Evolutionary conservation across 2,113 vertebrate species (phyloP).

Genomic region (Megaceryle maxima): DNA sequence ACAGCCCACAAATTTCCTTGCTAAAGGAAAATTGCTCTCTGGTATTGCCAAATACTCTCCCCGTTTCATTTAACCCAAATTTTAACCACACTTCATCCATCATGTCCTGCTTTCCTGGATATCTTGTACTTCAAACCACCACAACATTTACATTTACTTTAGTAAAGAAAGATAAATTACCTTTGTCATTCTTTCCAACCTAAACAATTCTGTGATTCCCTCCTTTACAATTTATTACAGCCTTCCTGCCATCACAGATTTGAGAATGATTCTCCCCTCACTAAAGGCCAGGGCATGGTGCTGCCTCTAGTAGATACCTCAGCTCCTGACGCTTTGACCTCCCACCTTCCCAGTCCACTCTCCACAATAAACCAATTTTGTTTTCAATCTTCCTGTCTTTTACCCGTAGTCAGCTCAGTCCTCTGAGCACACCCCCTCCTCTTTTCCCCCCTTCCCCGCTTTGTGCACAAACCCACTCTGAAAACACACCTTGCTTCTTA

Average conservation of each 20-base stretch:
- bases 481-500: not conserved
- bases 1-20: not conserved
- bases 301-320: not conserved
- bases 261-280: accelerated
- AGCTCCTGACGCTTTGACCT: not conserved
- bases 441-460: not conserved
- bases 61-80: not conserved
- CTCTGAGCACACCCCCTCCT: not conserved
- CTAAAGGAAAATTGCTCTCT: not conserved
- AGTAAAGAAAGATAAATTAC: not conserved
- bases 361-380: not conserved
- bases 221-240: not conserved
- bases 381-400: not conserved
- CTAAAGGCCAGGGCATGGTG: not conserved
- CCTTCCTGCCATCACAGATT: not conserved
- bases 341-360: not conserved
- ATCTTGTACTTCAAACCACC: not conserved
- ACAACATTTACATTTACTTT: not conserved
- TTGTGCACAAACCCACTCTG: not conserved
- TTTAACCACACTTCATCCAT: not conserved
- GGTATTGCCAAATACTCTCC: not conserved
- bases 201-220: not conserved
- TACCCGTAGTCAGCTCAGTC: not conserved
- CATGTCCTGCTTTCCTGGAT: not conserved
- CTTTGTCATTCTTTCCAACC: not conserved